These are phyloP conservation scores for Himalopsyche anomala DNA, from an alignment of 2,888 invertebrate genomes.

Conservation along the genomic window DNA sequence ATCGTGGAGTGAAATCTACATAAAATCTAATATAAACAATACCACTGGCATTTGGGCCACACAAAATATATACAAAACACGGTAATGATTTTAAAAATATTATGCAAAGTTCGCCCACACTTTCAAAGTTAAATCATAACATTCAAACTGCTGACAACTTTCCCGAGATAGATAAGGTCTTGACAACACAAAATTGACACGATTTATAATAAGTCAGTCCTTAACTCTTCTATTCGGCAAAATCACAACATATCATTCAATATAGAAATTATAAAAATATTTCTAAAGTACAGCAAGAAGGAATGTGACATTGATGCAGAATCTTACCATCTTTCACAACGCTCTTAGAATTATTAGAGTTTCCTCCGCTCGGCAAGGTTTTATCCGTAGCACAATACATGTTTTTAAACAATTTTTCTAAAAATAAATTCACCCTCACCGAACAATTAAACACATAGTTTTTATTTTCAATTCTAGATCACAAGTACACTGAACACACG, in stretches of 20 bases:
- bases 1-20: not conserved
- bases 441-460: constrained; percentile 77
- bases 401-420: constrained; percentile 71
- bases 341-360: constrained; percentile 83
- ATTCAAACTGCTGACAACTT: constrained; percentile 52
- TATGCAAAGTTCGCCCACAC: constrained; percentile 55
- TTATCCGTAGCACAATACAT: constrained; percentile 88
- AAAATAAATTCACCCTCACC: constrained; percentile 77
- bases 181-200: not conserved
- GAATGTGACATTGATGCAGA: constrained; percentile 62
- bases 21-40: constrained; percentile 1
- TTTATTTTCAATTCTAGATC: constrained; percentile 69
- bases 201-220: not conserved
- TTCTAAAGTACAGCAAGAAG: constrained; percentile 46
- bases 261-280: constrained; percentile 56
- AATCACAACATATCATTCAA: constrained; percentile 44
- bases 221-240: not conserved
- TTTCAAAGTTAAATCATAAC: constrained; percentile 59
- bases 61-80: constrained; percentile 46
- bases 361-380: constrained; percentile 85
- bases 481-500: constrained; percentile 71
- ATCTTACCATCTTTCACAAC: constrained; percentile 86
- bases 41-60: constrained; percentile 6
- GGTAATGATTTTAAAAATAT: constrained; percentile 11
- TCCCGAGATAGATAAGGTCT: constrained; percentile 44